Evolutionary conservation across 92 coral and sea anemone genomes (phyloP).

Genomic region (Porites cylindrica): DNA sequence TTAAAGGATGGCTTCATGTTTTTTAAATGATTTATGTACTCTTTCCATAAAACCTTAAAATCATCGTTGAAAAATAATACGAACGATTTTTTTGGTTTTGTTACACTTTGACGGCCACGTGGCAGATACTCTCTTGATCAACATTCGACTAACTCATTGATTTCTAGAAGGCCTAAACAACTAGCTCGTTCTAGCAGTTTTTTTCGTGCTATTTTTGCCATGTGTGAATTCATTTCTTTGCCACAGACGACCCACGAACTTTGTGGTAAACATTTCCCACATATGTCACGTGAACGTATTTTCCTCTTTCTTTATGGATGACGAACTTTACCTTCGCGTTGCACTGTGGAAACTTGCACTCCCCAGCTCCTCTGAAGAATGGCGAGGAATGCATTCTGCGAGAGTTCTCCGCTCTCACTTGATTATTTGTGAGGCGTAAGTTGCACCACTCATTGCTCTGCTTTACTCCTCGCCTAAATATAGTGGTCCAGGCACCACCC

Average conservation of each 20-base stretch:
- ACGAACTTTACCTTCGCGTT: constrained; percentile 7
- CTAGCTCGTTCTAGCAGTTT: too few species aligned
- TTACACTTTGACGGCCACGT: too few species aligned
- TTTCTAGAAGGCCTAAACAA: too few species aligned
- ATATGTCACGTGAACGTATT: neutral
- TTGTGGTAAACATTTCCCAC: neutral
- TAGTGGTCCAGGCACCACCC: constrained; percentile 23
- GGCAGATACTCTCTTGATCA: too few species aligned
- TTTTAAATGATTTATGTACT: too few species aligned
- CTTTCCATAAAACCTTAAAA: too few species aligned
- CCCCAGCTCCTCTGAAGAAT: constrained; percentile 27
- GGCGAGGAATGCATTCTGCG: constrained; percentile 13
- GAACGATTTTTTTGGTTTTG: too few species aligned
- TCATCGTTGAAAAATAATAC: too few species aligned
- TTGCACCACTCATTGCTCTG: constrained; percentile 29
- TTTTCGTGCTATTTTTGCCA: too few species aligned
- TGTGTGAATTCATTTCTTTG: too few species aligned
- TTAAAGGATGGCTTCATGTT: too few species aligned
- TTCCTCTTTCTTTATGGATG: constrained; percentile 17
- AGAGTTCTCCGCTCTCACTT: constrained; percentile 20
- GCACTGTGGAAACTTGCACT: constrained; percentile 18
- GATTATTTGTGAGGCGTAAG: constrained; percentile 21
- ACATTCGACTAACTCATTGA: too few species aligned
- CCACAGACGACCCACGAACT: neutral
- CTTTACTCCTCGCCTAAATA: constrained; percentile 10